These are phyloP conservation scores for Galbula dea DNA, from an alignment of 2,113 vertebrate species.

Conservation along the genomic window DNA sequence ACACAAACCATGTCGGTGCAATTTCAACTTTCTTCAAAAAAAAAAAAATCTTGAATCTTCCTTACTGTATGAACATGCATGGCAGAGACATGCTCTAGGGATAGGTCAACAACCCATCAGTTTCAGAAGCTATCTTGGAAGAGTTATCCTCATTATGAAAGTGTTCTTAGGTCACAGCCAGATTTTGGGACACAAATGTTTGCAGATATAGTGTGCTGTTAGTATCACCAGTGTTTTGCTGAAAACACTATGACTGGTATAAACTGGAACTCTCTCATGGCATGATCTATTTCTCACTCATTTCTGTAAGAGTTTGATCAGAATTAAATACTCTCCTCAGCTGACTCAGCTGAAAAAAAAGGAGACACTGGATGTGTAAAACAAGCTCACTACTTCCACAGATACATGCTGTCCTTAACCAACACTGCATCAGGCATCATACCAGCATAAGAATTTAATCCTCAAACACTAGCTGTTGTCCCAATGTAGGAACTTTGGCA, in stretches of 20 bases:
- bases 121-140: neutral
- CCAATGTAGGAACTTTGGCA: neutral
- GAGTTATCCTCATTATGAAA: neutral
- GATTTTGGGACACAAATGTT: neutral
- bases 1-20: neutral
- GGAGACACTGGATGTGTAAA: neutral
- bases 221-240: neutral
- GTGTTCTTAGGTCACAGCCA: neutral
- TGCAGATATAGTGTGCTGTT: neutral
- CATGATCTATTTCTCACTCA: neutral
- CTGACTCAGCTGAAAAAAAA: no score
- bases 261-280: neutral
- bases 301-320: neutral
- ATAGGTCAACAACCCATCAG: neutral
- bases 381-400: neutral
- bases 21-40: neutral
- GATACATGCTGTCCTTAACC: neutral
- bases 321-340: neutral
- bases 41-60: neutral
- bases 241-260: neutral
- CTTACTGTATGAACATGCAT: neutral
- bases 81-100: neutral
- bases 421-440: neutral
- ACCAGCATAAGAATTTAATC: neutral
- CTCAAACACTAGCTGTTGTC: neutral